phyloP scores from a whole-genome alignment of 1,140 invertebrate species.

The Campoletis sonorensis region DNA sequence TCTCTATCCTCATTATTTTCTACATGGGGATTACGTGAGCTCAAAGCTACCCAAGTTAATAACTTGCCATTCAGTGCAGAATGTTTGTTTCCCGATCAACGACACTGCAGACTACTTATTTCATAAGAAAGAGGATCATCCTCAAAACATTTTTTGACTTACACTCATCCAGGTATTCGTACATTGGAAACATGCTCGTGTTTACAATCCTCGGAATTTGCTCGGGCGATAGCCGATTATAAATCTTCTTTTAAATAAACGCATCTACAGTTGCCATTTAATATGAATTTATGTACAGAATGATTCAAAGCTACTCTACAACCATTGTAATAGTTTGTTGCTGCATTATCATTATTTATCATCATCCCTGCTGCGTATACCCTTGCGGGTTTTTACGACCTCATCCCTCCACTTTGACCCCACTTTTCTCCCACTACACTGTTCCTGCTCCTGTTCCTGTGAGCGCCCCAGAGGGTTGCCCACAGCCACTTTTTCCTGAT shows the following conservation, averaged over 20 bases:
- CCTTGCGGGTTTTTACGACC: no score
- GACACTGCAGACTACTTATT: background rate
- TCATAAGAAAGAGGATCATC: background rate
- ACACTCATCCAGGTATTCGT: conserved; percentile 16
- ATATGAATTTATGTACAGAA: background rate
- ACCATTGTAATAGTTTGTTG: no score
- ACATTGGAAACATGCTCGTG: background rate
- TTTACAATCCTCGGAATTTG: background rate
- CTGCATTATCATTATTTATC: no score
- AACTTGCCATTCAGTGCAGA: background rate
- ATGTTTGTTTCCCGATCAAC: background rate
- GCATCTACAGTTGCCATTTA: background rate
- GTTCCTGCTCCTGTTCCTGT: no score
- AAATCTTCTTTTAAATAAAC: conserved; percentile 5
- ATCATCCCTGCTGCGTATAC: no score
- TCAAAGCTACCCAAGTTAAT: background rate
- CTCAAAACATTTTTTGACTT: background rate
- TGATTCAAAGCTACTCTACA: background rate
- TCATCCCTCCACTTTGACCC: no score
- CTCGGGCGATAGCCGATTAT: conserved; percentile 16
- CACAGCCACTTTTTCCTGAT: no score
- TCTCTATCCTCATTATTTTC: background rate
- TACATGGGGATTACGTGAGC: background rate
- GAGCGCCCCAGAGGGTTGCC: no score
- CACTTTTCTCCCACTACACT: no score